These are phyloP conservation scores for Notechis scutatus DNA, from an alignment of 2,113 vertebrate species.

Conservation along the genomic window DNA sequence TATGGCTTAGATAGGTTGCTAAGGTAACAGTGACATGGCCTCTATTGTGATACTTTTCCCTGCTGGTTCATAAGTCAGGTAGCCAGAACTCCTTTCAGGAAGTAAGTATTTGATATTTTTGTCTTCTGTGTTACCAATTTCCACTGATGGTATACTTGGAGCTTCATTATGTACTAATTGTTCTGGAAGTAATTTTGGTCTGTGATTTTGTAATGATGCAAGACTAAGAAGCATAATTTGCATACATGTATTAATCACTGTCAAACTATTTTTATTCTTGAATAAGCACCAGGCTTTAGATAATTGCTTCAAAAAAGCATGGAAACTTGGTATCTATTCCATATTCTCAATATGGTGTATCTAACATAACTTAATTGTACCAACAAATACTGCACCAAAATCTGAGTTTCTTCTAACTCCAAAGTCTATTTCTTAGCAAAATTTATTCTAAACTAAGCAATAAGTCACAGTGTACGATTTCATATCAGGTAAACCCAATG, in stretches of 20 bases:
- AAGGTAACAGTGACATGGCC: conserved; percentile 14
- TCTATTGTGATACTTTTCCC: conserved; percentile 5
- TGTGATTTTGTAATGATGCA: not conserved
- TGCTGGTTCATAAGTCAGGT: not conserved
- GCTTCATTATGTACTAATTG: not conserved
- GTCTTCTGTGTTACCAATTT: not conserved
- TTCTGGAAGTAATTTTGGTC: not conserved
- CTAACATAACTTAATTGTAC: not conserved
- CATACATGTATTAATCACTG: not conserved
- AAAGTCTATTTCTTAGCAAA: not conserved
- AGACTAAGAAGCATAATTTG: not conserved
- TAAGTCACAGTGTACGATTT: not conserved
- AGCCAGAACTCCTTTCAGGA: not conserved
- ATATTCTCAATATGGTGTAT: not conserved
- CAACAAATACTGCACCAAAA: not conserved
- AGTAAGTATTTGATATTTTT: not conserved
- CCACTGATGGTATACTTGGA: not conserved
- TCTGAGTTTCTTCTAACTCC: not conserved
- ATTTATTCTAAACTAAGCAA: not conserved
- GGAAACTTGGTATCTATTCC: not conserved
- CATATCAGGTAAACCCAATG: not conserved
- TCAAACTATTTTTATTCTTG: not conserved
- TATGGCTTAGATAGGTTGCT: conserved; percentile 1
- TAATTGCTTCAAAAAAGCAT: not conserved
- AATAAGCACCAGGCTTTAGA: not conserved